phyloP scores from a whole-genome alignment of 2,113 vertebrate species.

The Neolamprologus caudopunctatus region DNA sequence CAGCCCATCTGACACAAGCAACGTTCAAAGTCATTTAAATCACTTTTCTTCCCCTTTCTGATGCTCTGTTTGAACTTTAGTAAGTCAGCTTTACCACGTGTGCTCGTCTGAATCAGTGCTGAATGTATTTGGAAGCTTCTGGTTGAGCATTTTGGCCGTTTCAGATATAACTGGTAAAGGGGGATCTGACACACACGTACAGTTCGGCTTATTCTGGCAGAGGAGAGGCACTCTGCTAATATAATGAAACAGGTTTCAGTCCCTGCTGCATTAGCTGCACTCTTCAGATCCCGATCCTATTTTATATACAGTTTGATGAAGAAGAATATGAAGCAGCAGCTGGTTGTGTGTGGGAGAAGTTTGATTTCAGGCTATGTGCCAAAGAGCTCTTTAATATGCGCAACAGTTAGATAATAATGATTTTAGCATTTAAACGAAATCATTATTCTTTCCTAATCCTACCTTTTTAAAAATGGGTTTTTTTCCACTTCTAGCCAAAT shows the following conservation, averaged over 20 bases:
- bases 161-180: background rate
- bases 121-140: background rate
- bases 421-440: background rate
- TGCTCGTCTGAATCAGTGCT: accelerated
- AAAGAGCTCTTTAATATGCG: background rate
- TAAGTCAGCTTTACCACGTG: background rate
- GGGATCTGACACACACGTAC: background rate
- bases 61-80: background rate
- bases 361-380: background rate
- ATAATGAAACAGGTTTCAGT: accelerated
- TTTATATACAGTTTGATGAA: background rate
- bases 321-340: background rate
- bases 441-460: background rate
- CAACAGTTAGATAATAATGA: background rate
- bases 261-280: background rate
- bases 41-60: background rate
- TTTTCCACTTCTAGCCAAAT: background rate
- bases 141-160: background rate
- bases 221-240: background rate
- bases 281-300: accelerated
- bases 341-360: background rate
- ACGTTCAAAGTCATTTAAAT: background rate
- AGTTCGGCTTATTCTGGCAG: accelerated
- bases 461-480: background rate
- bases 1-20: background rate